phyloP scores from a whole-genome alignment of 2,797 vertebrate genomes.

The Pampus argenteus region DNA sequence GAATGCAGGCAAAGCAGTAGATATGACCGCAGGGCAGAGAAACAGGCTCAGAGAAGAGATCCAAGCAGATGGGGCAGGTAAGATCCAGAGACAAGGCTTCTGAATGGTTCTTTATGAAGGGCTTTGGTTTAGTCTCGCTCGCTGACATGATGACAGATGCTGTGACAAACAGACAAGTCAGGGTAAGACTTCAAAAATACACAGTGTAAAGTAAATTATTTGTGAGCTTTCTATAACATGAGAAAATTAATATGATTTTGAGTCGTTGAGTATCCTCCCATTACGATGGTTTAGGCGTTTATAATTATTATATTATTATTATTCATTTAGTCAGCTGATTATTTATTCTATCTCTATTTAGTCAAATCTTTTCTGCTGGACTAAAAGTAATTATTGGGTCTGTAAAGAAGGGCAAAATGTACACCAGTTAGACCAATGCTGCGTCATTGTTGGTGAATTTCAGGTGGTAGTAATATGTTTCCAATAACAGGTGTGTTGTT shows the following conservation, averaged over 20 bases:
- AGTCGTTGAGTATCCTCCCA: neutral
- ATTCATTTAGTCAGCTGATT: neutral
- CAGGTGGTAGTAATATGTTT: too few species aligned
- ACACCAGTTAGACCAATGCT: neutral
- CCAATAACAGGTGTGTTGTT: too few species aligned
- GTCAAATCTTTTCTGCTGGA: neutral
- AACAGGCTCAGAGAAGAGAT: constrained; percentile 73
- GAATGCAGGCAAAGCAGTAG: constrained; percentile 81
- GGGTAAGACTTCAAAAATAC: neutral
- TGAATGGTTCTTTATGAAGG: neutral
- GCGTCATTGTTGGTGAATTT: too few species aligned
- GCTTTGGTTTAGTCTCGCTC: constrained; percentile 1
- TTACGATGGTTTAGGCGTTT: too few species aligned
- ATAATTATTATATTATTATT: too few species aligned
- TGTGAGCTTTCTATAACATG: neutral
- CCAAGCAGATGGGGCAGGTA: constrained; percentile 82
- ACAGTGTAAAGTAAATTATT: too few species aligned
- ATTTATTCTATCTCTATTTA: neutral
- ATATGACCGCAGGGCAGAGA: constrained; percentile 82
- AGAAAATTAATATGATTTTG: neutral
- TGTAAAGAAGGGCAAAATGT: too few species aligned
- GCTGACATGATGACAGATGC: constrained; percentile 50
- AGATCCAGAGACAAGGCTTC: constrained; percentile 67
- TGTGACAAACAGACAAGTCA: constrained; percentile 31
- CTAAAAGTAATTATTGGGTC: neutral